phyloP scores from a whole-genome alignment of 2,113 vertebrate genomes.

The Aspiorhynchus laticeps region DNA sequence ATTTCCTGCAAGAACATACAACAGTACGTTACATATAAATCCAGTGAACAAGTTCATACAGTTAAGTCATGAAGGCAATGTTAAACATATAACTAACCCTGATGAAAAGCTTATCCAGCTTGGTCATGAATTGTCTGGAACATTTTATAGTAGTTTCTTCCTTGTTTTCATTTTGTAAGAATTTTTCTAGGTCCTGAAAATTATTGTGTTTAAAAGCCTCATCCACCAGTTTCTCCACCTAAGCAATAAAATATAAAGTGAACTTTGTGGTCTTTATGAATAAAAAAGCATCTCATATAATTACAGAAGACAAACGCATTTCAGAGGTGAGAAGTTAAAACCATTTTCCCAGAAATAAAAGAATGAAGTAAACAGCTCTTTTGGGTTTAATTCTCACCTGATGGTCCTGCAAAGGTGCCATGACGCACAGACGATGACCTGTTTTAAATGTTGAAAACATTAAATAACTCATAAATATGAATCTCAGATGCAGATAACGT shows the following conservation, averaged over 20 bases:
- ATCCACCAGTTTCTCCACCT: slow-evolving; percentile 87
- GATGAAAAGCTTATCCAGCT: slow-evolving; percentile 85
- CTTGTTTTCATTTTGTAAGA: slow-evolving; percentile 74
- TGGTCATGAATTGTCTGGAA: slow-evolving; percentile 84
- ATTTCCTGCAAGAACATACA: slow-evolving; percentile 78
- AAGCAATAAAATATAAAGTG: not conserved
- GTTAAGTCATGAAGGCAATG: not conserved
- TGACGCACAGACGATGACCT: slow-evolving; percentile 48
- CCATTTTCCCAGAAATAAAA: not conserved
- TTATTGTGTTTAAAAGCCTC: slow-evolving; percentile 79
- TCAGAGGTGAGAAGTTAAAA: not conserved
- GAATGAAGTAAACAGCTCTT: not conserved
- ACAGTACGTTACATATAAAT: not conserved
- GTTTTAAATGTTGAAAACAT: slow-evolving; percentile 9
- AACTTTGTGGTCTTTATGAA: not conserved
- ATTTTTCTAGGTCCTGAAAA: slow-evolving; percentile 74
- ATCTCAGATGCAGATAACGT: not conserved
- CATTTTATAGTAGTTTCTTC: slow-evolving; percentile 77
- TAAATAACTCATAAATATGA: slow-evolving; percentile 8
- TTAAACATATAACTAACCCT: slow-evolving; percentile 73
- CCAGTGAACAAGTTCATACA: not conserved
- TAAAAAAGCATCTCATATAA: not conserved
- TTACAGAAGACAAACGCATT: not conserved
- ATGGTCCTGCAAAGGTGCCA: slow-evolving; percentile 55
- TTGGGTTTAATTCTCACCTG: slow-evolving; percentile 60